Evolutionary conservation across 2,888 invertebrate species (phyloP), one percentile per base, ranked within the genome.

Genomic region (Elysia crispata): DNA sequence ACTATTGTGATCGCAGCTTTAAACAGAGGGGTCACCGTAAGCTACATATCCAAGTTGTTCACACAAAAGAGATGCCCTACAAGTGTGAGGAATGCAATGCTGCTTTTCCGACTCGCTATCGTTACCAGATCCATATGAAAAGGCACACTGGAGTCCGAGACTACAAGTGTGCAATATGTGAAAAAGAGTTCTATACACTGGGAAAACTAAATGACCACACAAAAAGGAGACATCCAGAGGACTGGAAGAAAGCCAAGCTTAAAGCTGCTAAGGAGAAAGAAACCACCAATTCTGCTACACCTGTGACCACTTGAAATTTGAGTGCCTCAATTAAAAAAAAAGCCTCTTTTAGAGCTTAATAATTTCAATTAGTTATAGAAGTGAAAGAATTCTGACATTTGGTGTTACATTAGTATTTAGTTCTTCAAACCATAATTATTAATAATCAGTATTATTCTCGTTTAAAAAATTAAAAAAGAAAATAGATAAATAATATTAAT

Each of bases 121-220:
- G 83, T 20, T 83, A 77, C 72, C 81, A 81, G 30, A 75, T 83
- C 54, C 83, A 83, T 62, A 30, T 83, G 13, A 83, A 83, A 70
- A 57, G 83, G 0, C 83, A 83, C 69, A 31, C 77, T 25, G 83
- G 83, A 1, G 70, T 83, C 18, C 79, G 75, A 57, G 83, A 83
- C 25, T 74, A 80, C 57, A 57, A 77, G 57, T 83, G 83, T 74
- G 57, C 57, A 1, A 70, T 79, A 54, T 83, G 83, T 75, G 79
- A 83, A 23, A 81, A 77, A 28, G 79, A 73, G 1, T 83, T 74
- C 50, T 83, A 83, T 76, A 83, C 83, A 1, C 49, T 77, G 15
- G 83, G 83, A 41, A 83, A 83, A 49, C 81, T 83, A 13, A 83
- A 83, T 64, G 83, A 83, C 28, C 83, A 83, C 66, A 83, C 75